A percentile compares a stretch with the other conserved stretches of the same genome.
Evolutionary conservation across 2,888 invertebrate genomes (phyloP).

Genomic region (Celastrina argiolus): DNA sequence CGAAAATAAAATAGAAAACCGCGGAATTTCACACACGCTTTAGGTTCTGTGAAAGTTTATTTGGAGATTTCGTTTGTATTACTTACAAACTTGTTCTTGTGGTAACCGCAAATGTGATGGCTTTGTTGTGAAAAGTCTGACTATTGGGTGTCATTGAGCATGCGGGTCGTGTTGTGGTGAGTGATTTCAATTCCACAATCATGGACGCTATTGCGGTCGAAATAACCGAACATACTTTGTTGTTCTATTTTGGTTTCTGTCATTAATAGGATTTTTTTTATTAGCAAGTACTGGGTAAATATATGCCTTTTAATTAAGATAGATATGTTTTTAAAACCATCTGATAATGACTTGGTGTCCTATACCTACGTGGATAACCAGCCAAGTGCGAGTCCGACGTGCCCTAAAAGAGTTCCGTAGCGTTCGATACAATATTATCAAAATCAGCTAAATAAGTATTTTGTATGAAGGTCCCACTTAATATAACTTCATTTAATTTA

Average conservation of each 20-base stretch:
- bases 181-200: neutral
- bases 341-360: no score
- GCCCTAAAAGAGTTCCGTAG: no score
- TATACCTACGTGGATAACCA: no score
- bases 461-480: no score
- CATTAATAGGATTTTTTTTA: no score
- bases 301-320: no score
- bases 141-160: neutral
- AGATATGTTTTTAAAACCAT: no score
- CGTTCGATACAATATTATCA: no score
- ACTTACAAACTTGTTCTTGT: slow-evolving; percentile 18
- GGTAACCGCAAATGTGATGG: neutral
- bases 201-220: neutral
- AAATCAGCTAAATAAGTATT: no score
- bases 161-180: neutral
- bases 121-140: neutral
- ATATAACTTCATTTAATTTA: no score
- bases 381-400: no score
- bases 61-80: slow-evolving; percentile 6
- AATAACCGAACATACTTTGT: neutral
- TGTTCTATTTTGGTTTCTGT: neutral
- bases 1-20: slow-evolving; percentile 14
- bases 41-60: slow-evolving; percentile 2
- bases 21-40: slow-evolving; percentile 3
- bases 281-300: no score